Evolutionary conservation across 2,113 vertebrate species (phyloP), one percentile per base, ranked within the genome.

Genomic region (Ctenodactylus gundi): DNA sequence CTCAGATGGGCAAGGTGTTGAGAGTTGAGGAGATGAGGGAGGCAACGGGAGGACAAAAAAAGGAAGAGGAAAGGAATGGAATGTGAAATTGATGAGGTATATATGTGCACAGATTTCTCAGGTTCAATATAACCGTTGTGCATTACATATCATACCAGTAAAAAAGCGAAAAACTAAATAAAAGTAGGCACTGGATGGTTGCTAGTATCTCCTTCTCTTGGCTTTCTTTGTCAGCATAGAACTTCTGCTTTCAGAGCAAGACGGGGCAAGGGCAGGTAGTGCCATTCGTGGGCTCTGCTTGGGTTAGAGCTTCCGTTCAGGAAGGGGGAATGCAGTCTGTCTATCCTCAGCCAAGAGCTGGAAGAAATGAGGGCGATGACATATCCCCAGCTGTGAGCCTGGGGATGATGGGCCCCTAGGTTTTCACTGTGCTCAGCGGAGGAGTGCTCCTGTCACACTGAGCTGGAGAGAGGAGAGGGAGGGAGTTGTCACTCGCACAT

Each of bases 301-400:
- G 1, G 20, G 39, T 21, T 13, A 18, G 23, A 17, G 11, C 27
- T 49, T 1, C 31, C 15, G 0, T 2, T 0, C 18, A 51, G n/a
- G 8, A 39, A 31, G 60, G 46, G 17, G 29, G 3, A 31, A n/a
- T n/a, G n/a, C n/a, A n/a, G n/a, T n/a, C n/a, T n/a, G 23, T 12
- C 68, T 62, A 1, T 62, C 7, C 34, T 64, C 23, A 44, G 7
- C 36, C 27, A n/a, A 1, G 0, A 39, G 17, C 12, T 23, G 36
- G 29, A n/a, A 12, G 31, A 29, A 51, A 29, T n/a, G 21, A 85
- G 49, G 9, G n/a, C n/a, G 49, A 73, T 44, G 57, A 65, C 2
- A 13, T 12, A 25, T 23, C 34, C 55, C 5, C n/a, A 20, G 5
- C 36, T 41, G 15, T 27, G 44, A 80, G 1, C 41, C 23, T 12